Evolutionary conservation across 1,140 invertebrate genomes (phyloP).

Genomic region (Lasioglossum baleicum): DNA sequence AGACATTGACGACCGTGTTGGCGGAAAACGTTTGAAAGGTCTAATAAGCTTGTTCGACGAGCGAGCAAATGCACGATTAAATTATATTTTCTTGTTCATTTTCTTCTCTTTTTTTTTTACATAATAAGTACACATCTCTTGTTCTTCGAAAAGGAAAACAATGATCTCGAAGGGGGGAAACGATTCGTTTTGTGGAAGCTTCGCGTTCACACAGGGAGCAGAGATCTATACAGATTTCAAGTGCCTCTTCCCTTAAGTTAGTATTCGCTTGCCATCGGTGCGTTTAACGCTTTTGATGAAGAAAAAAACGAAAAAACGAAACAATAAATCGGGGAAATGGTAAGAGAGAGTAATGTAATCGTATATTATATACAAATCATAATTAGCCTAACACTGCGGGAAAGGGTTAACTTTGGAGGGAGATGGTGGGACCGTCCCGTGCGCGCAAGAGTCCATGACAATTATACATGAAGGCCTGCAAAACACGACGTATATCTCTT

Average conservation of each 20-base stretch:
- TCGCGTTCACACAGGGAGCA: constrained; percentile 14
- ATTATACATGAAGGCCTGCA: constrained; percentile 64
- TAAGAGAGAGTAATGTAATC: constrained; percentile 65
- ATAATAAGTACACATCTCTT: constrained; percentile 17
- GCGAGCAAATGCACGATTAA: constrained; percentile 14
- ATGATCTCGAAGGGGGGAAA: not conserved
- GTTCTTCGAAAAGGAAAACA: not conserved
- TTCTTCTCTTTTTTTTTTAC: not conserved
- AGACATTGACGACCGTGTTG: not conserved
- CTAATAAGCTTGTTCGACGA: constrained; percentile 2
- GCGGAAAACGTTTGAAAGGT: constrained; percentile 7
- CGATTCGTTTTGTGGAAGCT: not conserved
- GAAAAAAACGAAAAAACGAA: constrained; percentile 42
- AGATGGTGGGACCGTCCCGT: constrained; percentile 67
- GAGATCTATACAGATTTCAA: constrained; percentile 68
- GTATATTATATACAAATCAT: constrained; percentile 75
- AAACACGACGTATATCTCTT: not conserved
- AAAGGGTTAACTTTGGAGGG: constrained; percentile 72
- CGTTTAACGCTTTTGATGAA: constrained; percentile 68
- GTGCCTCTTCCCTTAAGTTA: constrained; percentile 66
- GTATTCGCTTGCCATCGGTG: constrained; percentile 58
- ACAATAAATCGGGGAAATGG: constrained; percentile 69
- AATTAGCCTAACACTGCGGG: constrained; percentile 69
- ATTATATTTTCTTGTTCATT: constrained; percentile 12
- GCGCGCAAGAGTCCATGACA: constrained; percentile 68